Evolutionary conservation across 2,888 invertebrate genomes (phyloP), one percentile per base, ranked within the genome.

Genomic region (Lissonota sp.): DNA sequence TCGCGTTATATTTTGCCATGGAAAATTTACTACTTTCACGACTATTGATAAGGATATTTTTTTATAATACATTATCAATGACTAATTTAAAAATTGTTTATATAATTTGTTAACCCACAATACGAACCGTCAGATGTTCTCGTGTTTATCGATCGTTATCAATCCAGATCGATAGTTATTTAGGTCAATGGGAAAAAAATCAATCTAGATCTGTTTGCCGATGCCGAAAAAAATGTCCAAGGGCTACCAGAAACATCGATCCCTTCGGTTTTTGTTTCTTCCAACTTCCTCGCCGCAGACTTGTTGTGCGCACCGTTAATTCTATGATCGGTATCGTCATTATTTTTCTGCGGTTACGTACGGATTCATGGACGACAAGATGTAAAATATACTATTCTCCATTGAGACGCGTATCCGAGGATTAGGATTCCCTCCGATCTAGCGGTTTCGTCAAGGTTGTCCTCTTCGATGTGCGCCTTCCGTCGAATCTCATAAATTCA

Each of bases 361-460:
- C 73, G 70, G 86, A 88, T 88, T 87, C 87, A 86, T 83, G 88
- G 85, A 86, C 88, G 80, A 86, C 88, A 75, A 44, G 74, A 70
- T 73, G 57, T 70, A 67, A 70, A 4, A 53, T 67, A 16, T 60
- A 57, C 14, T 58, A 70, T n/a, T 44, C 12, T 55, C 49, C 26
- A 49, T n/a, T 44, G 53, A 67, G 57, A 57, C 14, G 42, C 44
- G 46, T 57, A 64, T 26, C 26, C 70, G 64, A 49, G 70, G 62
- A 26, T 26, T 26, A 55, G 60, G 81, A 81, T 81, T 71, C 78
- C 55, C 60, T 63, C 51, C 80, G 70, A 80, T 64, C 42, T 63
- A 62, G 81, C 51, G 81, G 74, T 79, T 74, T 46, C 46, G 82
- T 86, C 87, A 89, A 88, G 88, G 88, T 64, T 78, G 82, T 84